A percentile compares a stretch with the other conserved stretches of the same genome.
Evolutionary conservation across 92 coral and sea anemone species (phyloP).

Genomic region (Micromussa lordhowensis): DNA sequence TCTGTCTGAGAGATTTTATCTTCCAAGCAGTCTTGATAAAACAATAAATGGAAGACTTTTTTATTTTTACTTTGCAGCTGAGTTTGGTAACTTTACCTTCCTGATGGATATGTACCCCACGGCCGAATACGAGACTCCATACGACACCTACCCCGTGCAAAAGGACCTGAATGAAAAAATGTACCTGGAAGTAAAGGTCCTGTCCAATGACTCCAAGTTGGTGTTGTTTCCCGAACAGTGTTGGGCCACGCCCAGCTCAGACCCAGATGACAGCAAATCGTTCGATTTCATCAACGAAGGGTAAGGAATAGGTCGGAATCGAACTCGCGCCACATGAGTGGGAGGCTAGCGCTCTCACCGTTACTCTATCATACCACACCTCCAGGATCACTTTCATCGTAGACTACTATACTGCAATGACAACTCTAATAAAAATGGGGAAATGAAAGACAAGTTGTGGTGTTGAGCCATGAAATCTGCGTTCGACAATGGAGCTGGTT

Average conservation of each 20-base stretch:
- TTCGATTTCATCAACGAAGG: conserved; percentile 62
- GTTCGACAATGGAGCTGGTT: no score
- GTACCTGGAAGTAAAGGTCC: conserved; percentile 58
- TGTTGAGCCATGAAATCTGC: no score
- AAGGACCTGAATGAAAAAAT: conserved; percentile 52
- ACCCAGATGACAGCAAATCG: conserved; percentile 20
- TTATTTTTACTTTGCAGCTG: conserved; percentile 48
- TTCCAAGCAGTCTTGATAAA: neutral
- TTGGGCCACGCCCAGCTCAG: conserved; percentile 74
- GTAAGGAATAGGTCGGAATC: conserved; percentile 23
- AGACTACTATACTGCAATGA: no score
- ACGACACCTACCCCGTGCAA: conserved; percentile 61
- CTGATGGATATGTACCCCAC: conserved; percentile 75
- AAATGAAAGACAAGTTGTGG: no score
- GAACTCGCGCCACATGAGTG: no score
- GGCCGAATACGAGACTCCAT: conserved; percentile 39
- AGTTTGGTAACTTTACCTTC: conserved; percentile 82
- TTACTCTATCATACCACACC: no score
- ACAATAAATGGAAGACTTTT: neutral
- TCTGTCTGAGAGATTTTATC: neutral
- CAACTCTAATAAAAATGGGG: no score
- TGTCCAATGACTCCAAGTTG: conserved; percentile 76
- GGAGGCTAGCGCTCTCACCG: no score
- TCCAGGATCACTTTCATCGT: no score
- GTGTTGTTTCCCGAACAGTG: conserved; percentile 67